Evolutionary conservation across 2,113 vertebrate species (phyloP).

Genomic region (Ornithorhynchus anatinus): DNA sequence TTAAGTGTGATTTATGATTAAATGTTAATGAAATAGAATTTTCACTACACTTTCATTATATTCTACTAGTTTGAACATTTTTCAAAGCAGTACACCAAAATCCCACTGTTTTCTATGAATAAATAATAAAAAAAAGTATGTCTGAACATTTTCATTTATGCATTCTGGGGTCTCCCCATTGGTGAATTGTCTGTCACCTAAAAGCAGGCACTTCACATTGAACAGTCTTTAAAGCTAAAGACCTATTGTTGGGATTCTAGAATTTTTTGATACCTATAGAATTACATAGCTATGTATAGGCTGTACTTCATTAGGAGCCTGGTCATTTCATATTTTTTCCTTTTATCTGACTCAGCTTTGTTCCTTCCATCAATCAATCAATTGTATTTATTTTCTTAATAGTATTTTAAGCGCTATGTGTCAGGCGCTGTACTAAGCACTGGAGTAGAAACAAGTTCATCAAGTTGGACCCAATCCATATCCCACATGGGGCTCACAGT

Average conservation of each 20-base stretch:
- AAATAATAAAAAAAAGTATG: slow-evolving; percentile 86
- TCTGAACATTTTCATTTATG: slow-evolving; percentile 85
- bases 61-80: slow-evolving; percentile 92
- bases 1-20: slow-evolving; percentile 91
- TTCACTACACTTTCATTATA: slow-evolving; percentile 88
- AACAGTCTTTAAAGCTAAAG: slow-evolving; percentile 58
- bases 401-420: too few species aligned
- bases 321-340: too few species aligned
- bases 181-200: slow-evolving; percentile 64
- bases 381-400: too few species aligned
- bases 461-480: too few species aligned
- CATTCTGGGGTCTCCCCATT: slow-evolving; percentile 83
- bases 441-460: too few species aligned
- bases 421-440: too few species aligned
- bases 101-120: slow-evolving; percentile 93
- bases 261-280: slow-evolving; percentile 33
- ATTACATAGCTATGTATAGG: slow-evolving; percentile 10
- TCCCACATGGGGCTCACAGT: too few species aligned
- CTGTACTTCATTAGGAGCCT: background rate
- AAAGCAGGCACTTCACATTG: slow-evolving; percentile 61
- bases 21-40: slow-evolving; percentile 94
- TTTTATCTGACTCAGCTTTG: too few species aligned
- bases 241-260: slow-evolving; percentile 43
- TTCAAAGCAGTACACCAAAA: slow-evolving; percentile 91
- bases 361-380: too few species aligned